phyloP scores from a whole-genome alignment of 2,113 vertebrate species.

The Thymallus thymallus region DNA sequence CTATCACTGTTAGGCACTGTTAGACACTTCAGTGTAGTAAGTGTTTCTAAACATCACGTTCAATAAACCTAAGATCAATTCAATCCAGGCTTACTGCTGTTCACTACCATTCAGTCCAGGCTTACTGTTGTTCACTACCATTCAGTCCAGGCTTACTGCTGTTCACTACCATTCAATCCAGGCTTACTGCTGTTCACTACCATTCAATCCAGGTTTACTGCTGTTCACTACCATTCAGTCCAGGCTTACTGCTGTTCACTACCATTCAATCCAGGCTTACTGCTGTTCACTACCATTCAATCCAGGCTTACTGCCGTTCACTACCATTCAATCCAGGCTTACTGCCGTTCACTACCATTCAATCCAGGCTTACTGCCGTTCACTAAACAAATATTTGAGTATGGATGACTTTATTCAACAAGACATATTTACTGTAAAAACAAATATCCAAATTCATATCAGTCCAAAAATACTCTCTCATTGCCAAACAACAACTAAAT shows the following conservation, averaged over 20 bases:
- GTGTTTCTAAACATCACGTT: background rate
- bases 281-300: too few species aligned
- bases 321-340: background rate
- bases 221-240: too few species aligned
- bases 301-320: too few species aligned
- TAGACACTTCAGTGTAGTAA: background rate
- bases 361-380: too few species aligned
- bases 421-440: too few species aligned
- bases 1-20: too few species aligned
- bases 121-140: background rate
- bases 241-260: too few species aligned
- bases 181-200: too few species aligned
- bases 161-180: too few species aligned
- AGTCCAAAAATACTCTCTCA: too few species aligned
- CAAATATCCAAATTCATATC: too few species aligned
- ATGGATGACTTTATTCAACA: background rate
- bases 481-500: too few species aligned
- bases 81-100: background rate
- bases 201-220: background rate
- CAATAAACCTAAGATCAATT: background rate
- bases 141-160: background rate
- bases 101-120: background rate
- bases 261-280: background rate
- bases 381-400: background rate
- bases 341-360: background rate